Evolutionary conservation across 2,888 invertebrate genomes (phyloP).

Genomic region (Melipona bicolor): DNA sequence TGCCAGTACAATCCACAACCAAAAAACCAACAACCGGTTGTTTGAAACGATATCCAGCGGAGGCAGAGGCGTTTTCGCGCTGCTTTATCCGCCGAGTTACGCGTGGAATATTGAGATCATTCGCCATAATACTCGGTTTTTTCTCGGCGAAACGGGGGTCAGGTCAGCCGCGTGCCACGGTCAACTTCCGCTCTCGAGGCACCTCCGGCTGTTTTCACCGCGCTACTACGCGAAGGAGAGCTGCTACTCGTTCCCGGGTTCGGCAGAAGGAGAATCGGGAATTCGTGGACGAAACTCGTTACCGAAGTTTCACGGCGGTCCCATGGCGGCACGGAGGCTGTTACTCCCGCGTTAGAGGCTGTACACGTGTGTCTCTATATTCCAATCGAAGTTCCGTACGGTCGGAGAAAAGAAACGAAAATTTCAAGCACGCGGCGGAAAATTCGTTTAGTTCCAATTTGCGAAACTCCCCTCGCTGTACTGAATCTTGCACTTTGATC

Average conservation of each 20-base stretch:
- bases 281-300: constrained; percentile 60
- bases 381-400: neutral
- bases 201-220: constrained; percentile 49
- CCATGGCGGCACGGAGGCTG: constrained; percentile 8
- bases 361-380: neutral
- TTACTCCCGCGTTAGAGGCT: constrained; percentile 13
- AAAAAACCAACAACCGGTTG: neutral
- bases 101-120: constrained; percentile 19
- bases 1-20: neutral
- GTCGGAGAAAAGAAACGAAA: no score
- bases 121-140: constrained; percentile 38
- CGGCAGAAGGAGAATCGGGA: constrained; percentile 38
- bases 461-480: no score
- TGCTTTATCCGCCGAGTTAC: constrained; percentile 36
- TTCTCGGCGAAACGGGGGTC: constrained; percentile 16
- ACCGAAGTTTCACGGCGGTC: constrained; percentile 46
- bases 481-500: no score
- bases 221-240: constrained; percentile 3
- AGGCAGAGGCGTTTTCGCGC: constrained; percentile 18
- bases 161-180: constrained; percentile 4
- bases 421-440: no score
- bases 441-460: no score
- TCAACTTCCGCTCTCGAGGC: constrained; percentile 45
- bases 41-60: no score
- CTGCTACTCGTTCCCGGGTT: constrained; percentile 18